phyloP scores from a whole-genome alignment of 1,140 invertebrate species.

The Drosophila athabasca region DNA sequence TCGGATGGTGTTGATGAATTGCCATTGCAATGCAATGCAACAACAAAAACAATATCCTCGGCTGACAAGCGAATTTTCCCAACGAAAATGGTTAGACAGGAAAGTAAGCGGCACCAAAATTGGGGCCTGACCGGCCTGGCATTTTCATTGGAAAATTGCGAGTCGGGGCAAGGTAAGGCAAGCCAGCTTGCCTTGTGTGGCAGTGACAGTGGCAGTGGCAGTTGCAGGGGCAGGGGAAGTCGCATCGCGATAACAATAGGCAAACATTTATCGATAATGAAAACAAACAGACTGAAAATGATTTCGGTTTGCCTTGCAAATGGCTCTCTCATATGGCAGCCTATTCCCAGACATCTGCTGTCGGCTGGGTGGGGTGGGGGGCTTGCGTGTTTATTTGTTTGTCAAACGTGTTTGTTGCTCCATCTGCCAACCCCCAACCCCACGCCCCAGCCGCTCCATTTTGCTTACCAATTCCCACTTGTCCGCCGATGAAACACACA shows the following conservation, averaged over 20 bases:
- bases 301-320: conserved; percentile 32
- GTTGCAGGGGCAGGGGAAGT: conserved; percentile 32
- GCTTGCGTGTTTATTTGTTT: conserved; percentile 38
- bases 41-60: conserved; percentile 53
- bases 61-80: conserved; percentile 32
- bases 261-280: conserved; percentile 55
- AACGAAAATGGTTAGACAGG: conserved; percentile 58
- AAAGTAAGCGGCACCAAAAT: conserved; percentile 67
- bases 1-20: conserved; percentile 67
- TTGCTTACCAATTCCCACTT: conserved; percentile 7
- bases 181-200: conserved; percentile 43
- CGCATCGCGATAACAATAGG: conserved; percentile 41
- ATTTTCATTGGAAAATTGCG: conserved; percentile 61
- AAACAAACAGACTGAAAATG: conserved; percentile 35
- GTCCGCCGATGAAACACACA: conserved; percentile 11
- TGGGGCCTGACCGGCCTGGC: conserved; percentile 19
- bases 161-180: conserved; percentile 29
- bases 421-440: neutral
- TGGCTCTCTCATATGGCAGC: conserved; percentile 27
- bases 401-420: conserved; percentile 41
- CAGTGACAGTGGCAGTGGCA: neutral
- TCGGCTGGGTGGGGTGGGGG: no score
- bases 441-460: no score
- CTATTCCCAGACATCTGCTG: conserved; percentile 15
- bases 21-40: conserved; percentile 61